Base-by-base conservation (phyloP, 2,113 vertebrate genomes). In the Poicephalus gulielmi region DNA sequence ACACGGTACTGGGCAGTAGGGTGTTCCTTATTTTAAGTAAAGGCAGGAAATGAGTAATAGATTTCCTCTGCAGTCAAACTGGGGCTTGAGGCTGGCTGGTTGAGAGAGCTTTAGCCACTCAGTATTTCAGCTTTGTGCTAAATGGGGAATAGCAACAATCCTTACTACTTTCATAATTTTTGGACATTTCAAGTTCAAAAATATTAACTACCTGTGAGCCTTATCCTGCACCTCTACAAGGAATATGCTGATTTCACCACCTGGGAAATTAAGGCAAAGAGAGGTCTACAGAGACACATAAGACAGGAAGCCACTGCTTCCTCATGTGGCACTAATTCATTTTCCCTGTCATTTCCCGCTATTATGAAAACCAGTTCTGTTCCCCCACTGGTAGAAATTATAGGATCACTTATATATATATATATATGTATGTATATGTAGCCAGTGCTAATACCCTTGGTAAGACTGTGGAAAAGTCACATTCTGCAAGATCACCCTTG, bases 21-120 rank as follows among this genome's bases (percentile, higher is more conserved):
- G 50, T 78, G 73, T 37, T 91, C 86, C 95, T 83, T 92, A 96
- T 97, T 97, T 97, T 89, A 95, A 93, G 93, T 60, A 79, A 67
- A 80, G 80, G 84, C 62, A 80, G 95, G 94, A 96, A 97, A 95
- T 94, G 95, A 97, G 90, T 96, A 87, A 83, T 64, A 94, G 85
- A 80, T 95, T 91, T 97, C 92, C 85, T 94, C 81, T 91, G 55
- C 39, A 95, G 84, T 76, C 74, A 59, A 49, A 83, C 25, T 82
- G 86, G 62, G 93, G 44, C 62, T 82, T 73, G 62, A 81, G 49
- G 77, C 60, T 84, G 59, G 13, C 60, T 83, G 62, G 33, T 18
- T 71, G 74, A 84, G 60, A 60, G 66, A 78, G 18, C n/a, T 86
- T 73, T 17, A n/a, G 52, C 68, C n/a, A 74, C 53, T 83, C 64